Evolutionary conservation across 2,113 vertebrate genomes (phyloP).

Genomic region (Eonycteris spelaea): DNA sequence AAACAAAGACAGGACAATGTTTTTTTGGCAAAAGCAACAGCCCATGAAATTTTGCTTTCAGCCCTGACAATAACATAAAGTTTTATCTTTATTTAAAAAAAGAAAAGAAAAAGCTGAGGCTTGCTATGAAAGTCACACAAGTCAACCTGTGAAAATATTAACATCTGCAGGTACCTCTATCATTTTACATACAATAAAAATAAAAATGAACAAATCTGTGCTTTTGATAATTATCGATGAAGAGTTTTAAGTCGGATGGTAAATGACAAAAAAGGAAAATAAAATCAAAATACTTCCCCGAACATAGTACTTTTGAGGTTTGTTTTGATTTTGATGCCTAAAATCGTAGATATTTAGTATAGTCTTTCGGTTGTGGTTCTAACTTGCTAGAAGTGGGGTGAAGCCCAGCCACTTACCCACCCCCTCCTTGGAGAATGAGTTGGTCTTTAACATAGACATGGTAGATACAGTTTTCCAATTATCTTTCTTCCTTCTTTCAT

Average conservation of each 20-base stretch:
- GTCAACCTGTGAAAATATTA: not conserved
- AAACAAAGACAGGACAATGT: not conserved
- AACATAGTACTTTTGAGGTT: not conserved
- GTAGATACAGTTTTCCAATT: not conserved
- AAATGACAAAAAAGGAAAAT: not conserved
- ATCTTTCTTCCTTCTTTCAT: not conserved
- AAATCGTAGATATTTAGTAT: not conserved
- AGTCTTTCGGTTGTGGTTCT: not conserved
- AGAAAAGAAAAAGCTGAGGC: not conserved
- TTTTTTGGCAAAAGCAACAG: constrained; percentile 7
- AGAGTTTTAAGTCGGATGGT: not conserved
- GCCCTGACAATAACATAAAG: not conserved
- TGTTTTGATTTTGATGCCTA: not conserved
- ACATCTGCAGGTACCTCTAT: not conserved
- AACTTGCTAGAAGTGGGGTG: not conserved
- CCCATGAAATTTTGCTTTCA: not conserved
- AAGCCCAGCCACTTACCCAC: not conserved
- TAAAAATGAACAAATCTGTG: not conserved
- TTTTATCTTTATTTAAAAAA: constrained; percentile 29
- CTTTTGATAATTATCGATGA: not conserved
- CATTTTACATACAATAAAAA: not conserved
- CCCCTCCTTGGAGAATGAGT: not conserved
- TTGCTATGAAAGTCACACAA: not conserved
- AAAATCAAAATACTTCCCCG: not conserved
- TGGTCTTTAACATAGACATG: not conserved